Evolutionary conservation across 2,888 invertebrate genomes (phyloP).

Genomic region (Heliconius sara): DNA sequence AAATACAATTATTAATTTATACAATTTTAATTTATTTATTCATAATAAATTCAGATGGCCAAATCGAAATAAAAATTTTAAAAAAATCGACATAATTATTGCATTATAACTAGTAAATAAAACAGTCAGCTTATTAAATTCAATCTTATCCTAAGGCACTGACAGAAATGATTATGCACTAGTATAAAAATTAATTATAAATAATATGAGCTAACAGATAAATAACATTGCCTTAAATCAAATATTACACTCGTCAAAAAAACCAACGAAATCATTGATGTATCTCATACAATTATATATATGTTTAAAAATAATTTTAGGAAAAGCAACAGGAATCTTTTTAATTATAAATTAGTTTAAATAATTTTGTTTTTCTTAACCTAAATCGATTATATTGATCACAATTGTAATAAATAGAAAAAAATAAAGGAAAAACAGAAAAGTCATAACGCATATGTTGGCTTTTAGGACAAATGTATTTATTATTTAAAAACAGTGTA

Average conservation of each 20-base stretch:
- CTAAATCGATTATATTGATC: constrained; percentile 41
- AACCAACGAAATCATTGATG: constrained; percentile 48
- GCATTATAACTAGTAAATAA: constrained; percentile 62
- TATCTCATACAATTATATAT: constrained; percentile 8
- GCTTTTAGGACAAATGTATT: not conserved
- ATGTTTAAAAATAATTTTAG: constrained; percentile 11
- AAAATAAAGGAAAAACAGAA: not conserved
- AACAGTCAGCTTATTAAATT: constrained; percentile 67
- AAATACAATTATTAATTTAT: constrained; percentile 8
- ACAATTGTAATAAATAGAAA: constrained; percentile 35
- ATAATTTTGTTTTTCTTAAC: constrained; percentile 22
- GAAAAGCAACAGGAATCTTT: constrained; percentile 33
- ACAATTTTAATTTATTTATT: constrained; percentile 9
- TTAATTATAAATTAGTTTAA: constrained; percentile 28
- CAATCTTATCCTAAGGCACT: constrained; percentile 80
- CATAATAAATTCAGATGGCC: not conserved
- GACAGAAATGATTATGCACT: constrained; percentile 77
- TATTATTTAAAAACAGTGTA: not conserved
- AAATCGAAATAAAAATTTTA: constrained; percentile 24
- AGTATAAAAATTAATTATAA: constrained; percentile 66
- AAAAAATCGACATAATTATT: constrained; percentile 47
- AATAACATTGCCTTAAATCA: constrained; percentile 78
- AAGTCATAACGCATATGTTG: not conserved
- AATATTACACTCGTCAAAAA: constrained; percentile 59
- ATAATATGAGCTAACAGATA: constrained; percentile 72